Conservation (phyloP, 2,888 invertebrate genomes). For the Heliconius hortense region DNA sequence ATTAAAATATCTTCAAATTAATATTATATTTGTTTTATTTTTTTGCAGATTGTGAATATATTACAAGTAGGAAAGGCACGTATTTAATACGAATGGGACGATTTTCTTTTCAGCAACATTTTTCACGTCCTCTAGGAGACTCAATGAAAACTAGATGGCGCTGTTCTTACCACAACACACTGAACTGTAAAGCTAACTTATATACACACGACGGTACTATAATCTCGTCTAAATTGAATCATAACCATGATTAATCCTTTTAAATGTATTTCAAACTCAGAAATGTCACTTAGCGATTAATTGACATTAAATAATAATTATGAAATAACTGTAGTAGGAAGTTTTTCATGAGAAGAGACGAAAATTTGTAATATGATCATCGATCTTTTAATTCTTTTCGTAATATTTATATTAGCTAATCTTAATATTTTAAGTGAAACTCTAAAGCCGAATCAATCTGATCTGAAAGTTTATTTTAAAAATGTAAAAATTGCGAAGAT, state of each 20-base stretch:
- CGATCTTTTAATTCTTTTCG: background rate
- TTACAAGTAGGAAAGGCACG: conserved; percentile 45
- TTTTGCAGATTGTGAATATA: conserved; percentile 38
- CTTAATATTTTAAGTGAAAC: too few species aligned
- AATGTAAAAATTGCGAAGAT: background rate
- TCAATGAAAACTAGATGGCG: conserved; percentile 46
- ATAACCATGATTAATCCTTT: conserved; percentile 21
- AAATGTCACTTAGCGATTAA: background rate
- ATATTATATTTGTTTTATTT: background rate
- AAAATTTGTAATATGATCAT: background rate
- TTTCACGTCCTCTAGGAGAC: conserved; percentile 24
- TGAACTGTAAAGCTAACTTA: conserved; percentile 49
- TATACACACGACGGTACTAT: conserved; percentile 48
- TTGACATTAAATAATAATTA: background rate
- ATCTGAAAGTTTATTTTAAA: too few species aligned
- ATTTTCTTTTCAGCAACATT: conserved; percentile 43
- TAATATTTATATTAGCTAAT: too few species aligned
- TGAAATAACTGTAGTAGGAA: background rate
- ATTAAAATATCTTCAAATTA: background rate
- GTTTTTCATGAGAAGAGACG: too few species aligned
- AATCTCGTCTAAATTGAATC: conserved; percentile 32
- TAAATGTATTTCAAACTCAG: background rate
- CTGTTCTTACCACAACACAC: conserved; percentile 44
- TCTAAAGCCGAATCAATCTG: too few species aligned
- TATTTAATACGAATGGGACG: conserved; percentile 43